A percentile compares a stretch with the other conserved stretches of the same genome.
Evolutionary conservation across 2,888 invertebrate species (phyloP).

Genomic region (Drosophila borborema): DNA sequence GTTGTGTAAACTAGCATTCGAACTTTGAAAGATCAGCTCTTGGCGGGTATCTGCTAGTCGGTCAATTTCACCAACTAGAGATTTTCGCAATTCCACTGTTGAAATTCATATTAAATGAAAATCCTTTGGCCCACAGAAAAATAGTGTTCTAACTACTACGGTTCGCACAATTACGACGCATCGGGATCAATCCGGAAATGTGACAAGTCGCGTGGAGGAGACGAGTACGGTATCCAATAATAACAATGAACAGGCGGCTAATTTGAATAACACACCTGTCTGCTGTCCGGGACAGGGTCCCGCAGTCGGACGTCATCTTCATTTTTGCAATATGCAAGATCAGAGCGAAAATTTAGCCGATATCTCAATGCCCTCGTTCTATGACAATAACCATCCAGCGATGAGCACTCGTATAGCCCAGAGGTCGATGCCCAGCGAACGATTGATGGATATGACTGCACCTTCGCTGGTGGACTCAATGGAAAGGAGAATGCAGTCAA

Average conservation of each 20-base stretch:
- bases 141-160: conserved; percentile 22
- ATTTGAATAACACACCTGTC: conserved; percentile 17
- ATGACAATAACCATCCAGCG: conserved; percentile 31
- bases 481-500: background rate
- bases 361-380: conserved; percentile 45
- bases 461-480: conserved; percentile 4
- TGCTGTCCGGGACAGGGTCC: background rate
- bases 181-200: conserved; percentile 50
- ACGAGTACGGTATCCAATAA: conserved; percentile 39
- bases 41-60: conserved; percentile 2
- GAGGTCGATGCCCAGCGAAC: conserved; percentile 6
- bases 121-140: conserved; percentile 10
- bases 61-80: background rate
- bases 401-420: conserved; percentile 32
- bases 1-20: no score
- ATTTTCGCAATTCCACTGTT: no score
- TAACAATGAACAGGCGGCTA: background rate
- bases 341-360: conserved; percentile 39
- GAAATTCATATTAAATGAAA: background rate
- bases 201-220: conserved; percentile 48
- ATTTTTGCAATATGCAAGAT: conserved; percentile 23
- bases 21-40: background rate
- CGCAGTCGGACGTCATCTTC: conserved; percentile 17
- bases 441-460: conserved; percentile 14
- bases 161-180: conserved; percentile 35